Conservation (phyloP, 2,888 invertebrate genomes). For the Minunthozetes semirufus region DNA sequence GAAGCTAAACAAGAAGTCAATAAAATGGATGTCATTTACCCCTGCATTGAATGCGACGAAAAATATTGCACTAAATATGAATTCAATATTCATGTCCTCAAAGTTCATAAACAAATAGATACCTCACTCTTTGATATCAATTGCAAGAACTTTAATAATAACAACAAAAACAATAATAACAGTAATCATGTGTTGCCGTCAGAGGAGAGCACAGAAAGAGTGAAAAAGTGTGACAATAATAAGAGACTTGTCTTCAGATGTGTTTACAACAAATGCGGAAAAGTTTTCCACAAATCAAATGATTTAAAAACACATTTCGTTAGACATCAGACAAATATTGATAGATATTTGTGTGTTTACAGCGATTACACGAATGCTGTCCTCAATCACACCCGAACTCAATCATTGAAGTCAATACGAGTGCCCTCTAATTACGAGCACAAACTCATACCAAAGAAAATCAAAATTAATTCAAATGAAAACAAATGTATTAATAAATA, state of each 20-base stretch:
- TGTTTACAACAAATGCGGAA: background rate
- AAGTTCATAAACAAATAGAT: background rate
- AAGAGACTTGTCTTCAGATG: background rate
- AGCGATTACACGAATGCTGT: background rate
- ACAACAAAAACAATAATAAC: background rate
- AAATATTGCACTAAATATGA: background rate
- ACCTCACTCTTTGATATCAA: background rate
- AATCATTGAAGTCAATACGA: background rate
- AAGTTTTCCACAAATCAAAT: background rate
- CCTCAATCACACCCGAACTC: background rate
- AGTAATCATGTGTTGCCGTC: background rate
- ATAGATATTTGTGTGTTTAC: background rate
- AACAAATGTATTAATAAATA: background rate
- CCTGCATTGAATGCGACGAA: slow-evolving; percentile 6
- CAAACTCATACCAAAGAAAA: background rate
- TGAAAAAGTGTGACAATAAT: background rate
- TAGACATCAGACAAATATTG: slow-evolving; percentile 11
- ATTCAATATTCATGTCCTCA: slow-evolving; percentile 11
- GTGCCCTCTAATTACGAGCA: background rate
- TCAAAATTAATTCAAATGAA: background rate
- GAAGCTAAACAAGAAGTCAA: background rate
- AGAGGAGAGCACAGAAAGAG: background rate
- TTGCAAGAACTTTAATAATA: background rate
- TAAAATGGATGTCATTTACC: background rate
- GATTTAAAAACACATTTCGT: slow-evolving; percentile 12